Evolutionary conservation across 1,140 invertebrate genomes (phyloP).

Genomic region (Calosoma granatense): DNA sequence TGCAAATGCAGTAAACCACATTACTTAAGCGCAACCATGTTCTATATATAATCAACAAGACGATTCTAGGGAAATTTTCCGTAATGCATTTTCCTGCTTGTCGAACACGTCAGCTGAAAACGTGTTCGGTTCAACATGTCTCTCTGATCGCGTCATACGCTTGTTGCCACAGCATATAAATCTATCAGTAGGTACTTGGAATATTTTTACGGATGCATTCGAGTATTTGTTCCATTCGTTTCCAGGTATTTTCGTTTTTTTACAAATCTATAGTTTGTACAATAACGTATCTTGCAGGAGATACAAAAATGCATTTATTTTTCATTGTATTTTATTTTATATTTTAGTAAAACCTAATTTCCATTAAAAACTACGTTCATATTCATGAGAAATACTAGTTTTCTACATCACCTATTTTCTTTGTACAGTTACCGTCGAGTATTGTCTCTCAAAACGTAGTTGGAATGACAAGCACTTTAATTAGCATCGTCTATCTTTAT

Average conservation of each 20-base stretch:
- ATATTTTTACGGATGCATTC: not conserved
- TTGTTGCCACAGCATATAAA: not conserved
- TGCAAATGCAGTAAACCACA: too few species aligned
- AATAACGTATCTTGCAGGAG: not conserved
- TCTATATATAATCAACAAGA: not conserved
- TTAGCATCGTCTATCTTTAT: not conserved
- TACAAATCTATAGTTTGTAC: not conserved
- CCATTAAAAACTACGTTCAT: too few species aligned
- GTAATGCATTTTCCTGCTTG: not conserved
- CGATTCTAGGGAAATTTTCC: not conserved
- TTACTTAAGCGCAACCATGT: not conserved
- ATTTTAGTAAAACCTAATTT: too few species aligned
- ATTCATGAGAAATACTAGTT: too few species aligned
- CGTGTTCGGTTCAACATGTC: not conserved
- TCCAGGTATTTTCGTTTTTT: not conserved
- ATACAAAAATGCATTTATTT: not conserved
- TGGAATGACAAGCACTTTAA: conserved; percentile 7
- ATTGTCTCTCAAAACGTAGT: not conserved
- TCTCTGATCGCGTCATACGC: not conserved
- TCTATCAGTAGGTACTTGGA: not conserved
- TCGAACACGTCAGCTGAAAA: not conserved
- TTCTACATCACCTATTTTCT: too few species aligned
- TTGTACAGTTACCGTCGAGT: too few species aligned
- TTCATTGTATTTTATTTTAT: not conserved
- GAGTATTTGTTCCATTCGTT: not conserved